phyloP scores from a whole-genome alignment of 2,888 invertebrate genomes.

The Heliconius ismenius region DNA sequence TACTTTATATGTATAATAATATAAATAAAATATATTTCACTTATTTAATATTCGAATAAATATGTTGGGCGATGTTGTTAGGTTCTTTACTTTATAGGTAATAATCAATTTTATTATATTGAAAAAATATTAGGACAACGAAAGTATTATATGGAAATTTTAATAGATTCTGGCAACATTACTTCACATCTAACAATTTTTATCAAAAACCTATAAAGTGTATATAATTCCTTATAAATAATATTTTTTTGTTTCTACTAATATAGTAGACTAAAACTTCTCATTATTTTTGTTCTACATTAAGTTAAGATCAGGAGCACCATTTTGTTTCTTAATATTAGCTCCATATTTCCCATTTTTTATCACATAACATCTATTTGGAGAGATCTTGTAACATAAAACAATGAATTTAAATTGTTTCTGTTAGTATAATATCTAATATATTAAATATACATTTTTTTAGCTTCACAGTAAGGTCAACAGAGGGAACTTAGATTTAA shows the following conservation, averaged over 20 bases:
- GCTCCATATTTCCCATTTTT: constrained; percentile 33
- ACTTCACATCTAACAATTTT: constrained; percentile 11
- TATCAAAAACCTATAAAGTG: background rate
- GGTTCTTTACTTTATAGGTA: background rate
- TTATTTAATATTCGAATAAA: constrained; percentile 1
- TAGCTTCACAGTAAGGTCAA: background rate
- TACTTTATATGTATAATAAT: background rate
- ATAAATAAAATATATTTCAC: background rate
- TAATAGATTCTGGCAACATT: constrained; percentile 9
- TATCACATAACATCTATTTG: constrained; percentile 40
- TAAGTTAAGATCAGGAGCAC: constrained; percentile 37
- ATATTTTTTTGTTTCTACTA: constrained; percentile 34
- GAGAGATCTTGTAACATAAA: constrained; percentile 37
- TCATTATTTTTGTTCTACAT: constrained; percentile 18
- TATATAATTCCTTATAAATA: constrained; percentile 19
- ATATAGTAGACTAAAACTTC: constrained; percentile 36
- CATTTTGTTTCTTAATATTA: constrained; percentile 30
- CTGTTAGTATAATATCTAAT: constrained; percentile 6
- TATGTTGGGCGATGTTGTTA: background rate
- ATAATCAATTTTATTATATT: background rate
- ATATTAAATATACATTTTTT: constrained; percentile 14
- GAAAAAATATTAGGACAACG: background rate
- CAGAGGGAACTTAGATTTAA: background rate
- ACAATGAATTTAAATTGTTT: constrained; percentile 7
- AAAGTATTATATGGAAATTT: background rate